A percentile compares a stretch with the other conserved stretches of the same genome.
Conservation (phyloP, 2,113 vertebrate species). For the Peromyscus leucopus region DNA sequence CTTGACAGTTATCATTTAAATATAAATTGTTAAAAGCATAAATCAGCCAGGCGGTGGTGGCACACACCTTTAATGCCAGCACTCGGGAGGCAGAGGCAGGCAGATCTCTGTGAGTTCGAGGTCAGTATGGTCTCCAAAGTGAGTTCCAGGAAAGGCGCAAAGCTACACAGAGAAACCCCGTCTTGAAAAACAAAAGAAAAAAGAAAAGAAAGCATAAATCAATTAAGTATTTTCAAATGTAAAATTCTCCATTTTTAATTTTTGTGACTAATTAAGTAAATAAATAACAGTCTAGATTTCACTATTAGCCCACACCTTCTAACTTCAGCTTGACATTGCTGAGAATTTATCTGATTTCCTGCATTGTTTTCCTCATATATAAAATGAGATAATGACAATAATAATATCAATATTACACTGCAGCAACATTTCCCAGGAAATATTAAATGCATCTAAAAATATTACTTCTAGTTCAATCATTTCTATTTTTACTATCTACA, state of each 20-base stretch:
- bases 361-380: not conserved
- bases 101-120: too few species aligned
- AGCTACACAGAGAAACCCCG: too few species aligned
- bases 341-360: not conserved
- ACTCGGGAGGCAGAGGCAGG: too few species aligned
- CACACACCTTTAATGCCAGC: too few species aligned
- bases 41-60: not conserved
- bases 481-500: constrained; percentile 6
- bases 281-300: not conserved
- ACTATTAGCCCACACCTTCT: not conserved
- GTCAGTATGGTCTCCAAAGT: too few species aligned
- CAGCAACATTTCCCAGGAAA: not conserved
- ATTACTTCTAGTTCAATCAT: not conserved
- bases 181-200: too few species aligned
- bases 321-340: not conserved
- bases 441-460: not conserved
- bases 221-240: not conserved
- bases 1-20: not conserved
- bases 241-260: not conserved
- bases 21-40: not conserved
- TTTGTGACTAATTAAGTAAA: not conserved
- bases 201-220: not conserved
- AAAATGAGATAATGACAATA: not conserved
- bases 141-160: too few species aligned
- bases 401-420: not conserved